Evolutionary conservation across 2,888 invertebrate genomes (phyloP).

Genomic region (Nomada fucata): DNA sequence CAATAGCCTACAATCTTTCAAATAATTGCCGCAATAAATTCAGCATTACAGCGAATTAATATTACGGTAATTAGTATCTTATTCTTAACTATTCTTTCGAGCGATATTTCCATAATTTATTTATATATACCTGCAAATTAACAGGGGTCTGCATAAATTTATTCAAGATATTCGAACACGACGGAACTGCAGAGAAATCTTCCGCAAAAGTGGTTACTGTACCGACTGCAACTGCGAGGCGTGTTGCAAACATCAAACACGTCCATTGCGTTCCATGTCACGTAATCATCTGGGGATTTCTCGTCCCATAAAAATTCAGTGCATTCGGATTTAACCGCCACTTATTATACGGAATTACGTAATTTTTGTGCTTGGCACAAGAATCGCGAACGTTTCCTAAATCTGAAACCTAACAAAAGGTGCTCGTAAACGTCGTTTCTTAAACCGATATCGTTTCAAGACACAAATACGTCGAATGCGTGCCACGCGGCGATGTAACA

Average conservation of each 20-base stretch:
- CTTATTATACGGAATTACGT: not conserved
- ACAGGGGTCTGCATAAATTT: not conserved
- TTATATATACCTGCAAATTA: not conserved
- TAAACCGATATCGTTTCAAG: too few relatives aligned
- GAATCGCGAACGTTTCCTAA: not conserved
- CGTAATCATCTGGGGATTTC: constrained; percentile 33
- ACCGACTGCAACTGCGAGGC: constrained; percentile 8
- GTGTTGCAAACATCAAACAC: constrained; percentile 32
- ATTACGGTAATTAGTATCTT: too few relatives aligned
- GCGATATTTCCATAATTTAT: too few relatives aligned
- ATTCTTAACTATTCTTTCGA: too few relatives aligned
- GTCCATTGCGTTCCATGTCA: constrained; percentile 34
- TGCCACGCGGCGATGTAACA: too few relatives aligned
- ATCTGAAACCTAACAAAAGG: not conserved
- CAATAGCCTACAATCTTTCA: too few relatives aligned
- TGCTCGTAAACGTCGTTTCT: too few relatives aligned
- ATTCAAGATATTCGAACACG: constrained; percentile 5
- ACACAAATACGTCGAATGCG: too few relatives aligned
- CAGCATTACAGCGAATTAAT: too few relatives aligned
- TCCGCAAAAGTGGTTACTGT: constrained; percentile 20
- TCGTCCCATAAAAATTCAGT: not conserved
- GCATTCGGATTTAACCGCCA: not conserved
- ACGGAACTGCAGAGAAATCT: constrained; percentile 33
- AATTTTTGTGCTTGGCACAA: not conserved
- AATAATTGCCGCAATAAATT: too few relatives aligned